Base-by-base conservation (phyloP, 1,140 invertebrate genomes). In the Cheumatopsyche charites region DNA sequence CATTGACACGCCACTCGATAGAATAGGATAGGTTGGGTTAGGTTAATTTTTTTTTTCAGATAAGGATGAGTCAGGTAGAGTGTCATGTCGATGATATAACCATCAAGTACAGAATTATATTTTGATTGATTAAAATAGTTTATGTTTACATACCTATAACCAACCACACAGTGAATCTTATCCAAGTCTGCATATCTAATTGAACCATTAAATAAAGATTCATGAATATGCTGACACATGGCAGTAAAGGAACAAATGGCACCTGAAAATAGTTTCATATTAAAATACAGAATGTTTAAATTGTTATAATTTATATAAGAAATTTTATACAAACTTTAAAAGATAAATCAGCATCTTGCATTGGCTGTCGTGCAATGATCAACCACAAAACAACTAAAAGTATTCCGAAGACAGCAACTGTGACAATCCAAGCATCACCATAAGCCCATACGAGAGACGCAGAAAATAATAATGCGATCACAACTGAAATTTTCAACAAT, bases 161-260 rank as follows among this genome's bases (percentile, higher is more conserved):
- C 81, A 93, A 86, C 91, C 91, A 93, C 12, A 91, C 83, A 12
- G 79, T 84, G 76, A 93, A 90, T 70, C 91, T 82, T 45, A 92
- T 86, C 91, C 91, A 93, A 1, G 92, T 93, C 26, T 85, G 79
- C 11, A 77, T 72, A 67, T 89, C 87, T 62, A 93, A 81, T 77
- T 89, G 87, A 62, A 90, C 79, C 90, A 92, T 92, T 12, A 93
- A 81, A 73, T 90, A 89, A 23, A 91, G 85, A 78, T 93, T 93
- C 36, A 91, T 85, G 21, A 91, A 85, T 68, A 92, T 88, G 77
- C 89, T 91, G 0, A 91, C 71, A 42, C 85, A 84, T 1, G 91
- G 91, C 41, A 92, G 79, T 13, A 90, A 78, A 1, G 91, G 91
- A 9, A 93, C 90, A 17, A 90, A 82, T 17, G 91, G 90, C 52